These are phyloP conservation scores for Drosophila fuyamai DNA, from an alignment of 1,140 invertebrate species.

Conservation along the genomic window DNA sequence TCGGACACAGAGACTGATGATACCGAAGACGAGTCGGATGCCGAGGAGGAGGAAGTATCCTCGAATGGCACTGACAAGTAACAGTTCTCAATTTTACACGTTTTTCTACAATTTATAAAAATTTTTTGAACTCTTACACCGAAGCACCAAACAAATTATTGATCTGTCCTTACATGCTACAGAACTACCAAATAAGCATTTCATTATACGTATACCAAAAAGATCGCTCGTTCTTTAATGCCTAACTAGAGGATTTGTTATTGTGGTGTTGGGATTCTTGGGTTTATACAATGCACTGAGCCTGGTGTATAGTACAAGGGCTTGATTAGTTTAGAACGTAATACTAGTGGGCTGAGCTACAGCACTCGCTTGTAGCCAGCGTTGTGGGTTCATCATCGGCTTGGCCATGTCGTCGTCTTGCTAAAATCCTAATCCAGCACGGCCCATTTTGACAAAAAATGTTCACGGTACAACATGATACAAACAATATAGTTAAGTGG, in stretches of 20 bases:
- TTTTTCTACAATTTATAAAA: slow-evolving; percentile 16
- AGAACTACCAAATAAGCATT: slow-evolving; percentile 32
- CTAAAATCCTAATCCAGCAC: slow-evolving; percentile 24
- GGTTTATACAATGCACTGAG: slow-evolving; percentile 60
- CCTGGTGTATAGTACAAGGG: slow-evolving; percentile 43
- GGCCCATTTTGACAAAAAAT: slow-evolving; percentile 10
- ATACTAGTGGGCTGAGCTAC: slow-evolving; percentile 44
- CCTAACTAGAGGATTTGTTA: slow-evolving; percentile 25
- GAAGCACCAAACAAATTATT: slow-evolving; percentile 44
- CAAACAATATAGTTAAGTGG: slow-evolving; percentile 3
- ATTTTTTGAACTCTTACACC: slow-evolving; percentile 25
- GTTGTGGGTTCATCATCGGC: slow-evolving; percentile 38
- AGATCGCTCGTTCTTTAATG: slow-evolving; percentile 44
- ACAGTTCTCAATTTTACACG: slow-evolving; percentile 24
- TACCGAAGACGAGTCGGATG: slow-evolving; percentile 85
- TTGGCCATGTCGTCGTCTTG: slow-evolving; percentile 40
- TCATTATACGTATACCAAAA: slow-evolving; percentile 21
- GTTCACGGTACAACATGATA: slow-evolving; percentile 21
- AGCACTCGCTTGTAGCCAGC: slow-evolving; percentile 50
- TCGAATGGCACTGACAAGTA: slow-evolving; percentile 52
- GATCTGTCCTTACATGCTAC: slow-evolving; percentile 6
- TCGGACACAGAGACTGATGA: slow-evolving; percentile 13
- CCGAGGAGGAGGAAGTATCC: slow-evolving; percentile 22
- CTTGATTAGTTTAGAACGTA: slow-evolving; percentile 22
- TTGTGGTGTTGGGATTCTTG: slow-evolving; percentile 9